Percentiles rank a stretch among this genome's conserved stretches.
These are phyloP conservation scores for Lamprologus lemairii DNA, from an alignment of 2,113 vertebrate species.

Conservation along the genomic window DNA sequence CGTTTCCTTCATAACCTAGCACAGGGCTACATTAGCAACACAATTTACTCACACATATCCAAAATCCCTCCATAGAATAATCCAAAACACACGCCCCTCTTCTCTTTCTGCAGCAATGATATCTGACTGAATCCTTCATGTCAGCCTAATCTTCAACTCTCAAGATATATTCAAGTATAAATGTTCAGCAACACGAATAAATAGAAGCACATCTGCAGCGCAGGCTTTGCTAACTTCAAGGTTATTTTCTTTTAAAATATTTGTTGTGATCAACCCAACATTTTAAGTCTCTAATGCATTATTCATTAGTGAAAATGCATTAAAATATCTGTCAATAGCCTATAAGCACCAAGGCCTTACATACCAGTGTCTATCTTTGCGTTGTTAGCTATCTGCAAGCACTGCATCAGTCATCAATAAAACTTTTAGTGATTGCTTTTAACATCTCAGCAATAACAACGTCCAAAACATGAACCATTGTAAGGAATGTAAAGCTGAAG, in stretches of 20 bases:
- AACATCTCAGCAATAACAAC: not conserved
- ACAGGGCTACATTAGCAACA: not conserved
- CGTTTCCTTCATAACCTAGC: not conserved
- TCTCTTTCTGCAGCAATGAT: not conserved
- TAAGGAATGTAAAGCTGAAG: slow-evolving; percentile 24
- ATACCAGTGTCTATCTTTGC: not conserved
- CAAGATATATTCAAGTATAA: slow-evolving; percentile 19
- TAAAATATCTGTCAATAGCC: not conserved
- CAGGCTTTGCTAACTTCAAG: not conserved
- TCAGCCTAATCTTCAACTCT: not conserved
- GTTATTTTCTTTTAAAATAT: not conserved
- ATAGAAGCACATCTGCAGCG: not conserved
- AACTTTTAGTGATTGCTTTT: not conserved
- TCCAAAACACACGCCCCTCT: not conserved
- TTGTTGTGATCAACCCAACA: not conserved
- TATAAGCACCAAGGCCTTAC: not conserved
- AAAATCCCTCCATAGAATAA: not conserved
- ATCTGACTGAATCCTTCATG: not conserved
- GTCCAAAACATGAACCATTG: not conserved
- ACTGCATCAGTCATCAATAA: not conserved
- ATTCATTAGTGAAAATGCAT: not conserved
- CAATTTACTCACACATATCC: not conserved
- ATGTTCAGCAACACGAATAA: not conserved
- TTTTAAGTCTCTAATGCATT: not conserved
- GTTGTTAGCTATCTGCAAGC: not conserved